A percentile compares a stretch with the other conserved stretches of the same genome.
These are phyloP conservation scores for Sternarchorhynchus goeldii DNA, from an alignment of 2,797 vertebrate species.

Conservation along the genomic window DNA sequence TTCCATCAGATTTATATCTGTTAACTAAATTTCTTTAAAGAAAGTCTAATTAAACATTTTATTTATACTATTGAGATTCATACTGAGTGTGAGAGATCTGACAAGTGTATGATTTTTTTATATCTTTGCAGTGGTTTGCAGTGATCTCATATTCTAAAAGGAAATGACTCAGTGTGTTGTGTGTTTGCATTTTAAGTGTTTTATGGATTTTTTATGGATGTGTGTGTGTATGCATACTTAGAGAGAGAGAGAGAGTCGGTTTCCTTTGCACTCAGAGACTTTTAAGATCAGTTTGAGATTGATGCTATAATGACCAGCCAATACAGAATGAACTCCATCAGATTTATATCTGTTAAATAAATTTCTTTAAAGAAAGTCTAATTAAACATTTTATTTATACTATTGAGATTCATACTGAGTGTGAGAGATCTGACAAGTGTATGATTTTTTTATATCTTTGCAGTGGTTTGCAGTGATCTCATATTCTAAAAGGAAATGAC, in stretches of 20 bases:
- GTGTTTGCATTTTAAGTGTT: slow-evolving; percentile 29
- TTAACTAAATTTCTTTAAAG: neutral
- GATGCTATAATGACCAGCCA: slow-evolving; percentile 1
- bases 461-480: slow-evolving; percentile 52
- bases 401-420: slow-evolving; percentile 14
- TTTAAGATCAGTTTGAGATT: slow-evolving; percentile 1
- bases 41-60: neutral
- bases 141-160: slow-evolving; percentile 37
- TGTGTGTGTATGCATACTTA: neutral
- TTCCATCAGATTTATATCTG: neutral
- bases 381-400: neutral
- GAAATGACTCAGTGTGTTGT: slow-evolving; percentile 5
- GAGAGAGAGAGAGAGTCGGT: slow-evolving; percentile 19
- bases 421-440: slow-evolving; percentile 27
- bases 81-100: slow-evolving; percentile 33
- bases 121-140: slow-evolving; percentile 50
- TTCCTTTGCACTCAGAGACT: slow-evolving; percentile 29
- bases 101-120: slow-evolving; percentile 3
- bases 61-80: neutral
- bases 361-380: neutral
- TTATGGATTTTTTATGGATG: neutral
- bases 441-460: slow-evolving; percentile 25
- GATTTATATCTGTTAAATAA: neutral
- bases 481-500: slow-evolving; percentile 3
- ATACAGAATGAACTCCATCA: neutral